These are phyloP conservation scores for Melanostoma scalare DNA, from an alignment of 2,888 invertebrate genomes.

Conservation along the genomic window DNA sequence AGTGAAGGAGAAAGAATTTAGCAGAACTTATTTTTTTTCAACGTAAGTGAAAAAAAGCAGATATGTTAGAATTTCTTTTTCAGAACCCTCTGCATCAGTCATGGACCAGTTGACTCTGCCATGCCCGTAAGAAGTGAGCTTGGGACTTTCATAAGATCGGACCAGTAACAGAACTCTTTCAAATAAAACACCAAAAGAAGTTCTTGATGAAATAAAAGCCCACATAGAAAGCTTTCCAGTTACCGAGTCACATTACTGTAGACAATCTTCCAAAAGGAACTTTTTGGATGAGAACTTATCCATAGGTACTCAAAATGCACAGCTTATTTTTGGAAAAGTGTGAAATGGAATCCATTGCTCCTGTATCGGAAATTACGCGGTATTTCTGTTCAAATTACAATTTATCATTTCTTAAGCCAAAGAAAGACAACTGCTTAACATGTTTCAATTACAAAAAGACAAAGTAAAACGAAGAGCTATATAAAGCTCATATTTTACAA, in stretches of 20 bases:
- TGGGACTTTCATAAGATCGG: too few relatives aligned
- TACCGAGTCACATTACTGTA: conserved; percentile 31
- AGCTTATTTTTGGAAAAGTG: conserved; percentile 31
- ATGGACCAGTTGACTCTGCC: conserved; percentile 18
- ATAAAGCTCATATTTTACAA: conserved; percentile 2
- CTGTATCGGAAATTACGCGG: conserved; percentile 21
- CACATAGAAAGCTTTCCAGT: conserved; percentile 13
- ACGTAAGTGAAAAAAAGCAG: not conserved
- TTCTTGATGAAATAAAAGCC: not conserved
- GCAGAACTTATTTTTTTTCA: conserved; percentile 13
- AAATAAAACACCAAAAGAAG: conserved; percentile 11
- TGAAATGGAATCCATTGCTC: conserved; percentile 6
- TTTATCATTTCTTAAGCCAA: conserved; percentile 33
- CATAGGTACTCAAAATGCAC: conserved; percentile 16
- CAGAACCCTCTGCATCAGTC: conserved; percentile 12
- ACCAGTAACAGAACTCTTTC: conserved; percentile 1
- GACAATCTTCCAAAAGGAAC: conserved; percentile 17
- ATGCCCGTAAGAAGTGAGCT: too few relatives aligned
- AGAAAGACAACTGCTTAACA: conserved; percentile 29
- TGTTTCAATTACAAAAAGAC: conserved; percentile 21
- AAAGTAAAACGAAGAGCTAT: conserved; percentile 25
- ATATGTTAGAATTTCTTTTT: conserved; percentile 14
- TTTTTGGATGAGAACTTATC: conserved; percentile 21
- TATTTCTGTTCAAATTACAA: conserved; percentile 30
- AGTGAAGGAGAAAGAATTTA: conserved; percentile 5